Evolutionary conservation across 2,888 invertebrate species (phyloP), one percentile per base, ranked within the genome.

Genomic region (Mesorhabditis belari): DNA sequence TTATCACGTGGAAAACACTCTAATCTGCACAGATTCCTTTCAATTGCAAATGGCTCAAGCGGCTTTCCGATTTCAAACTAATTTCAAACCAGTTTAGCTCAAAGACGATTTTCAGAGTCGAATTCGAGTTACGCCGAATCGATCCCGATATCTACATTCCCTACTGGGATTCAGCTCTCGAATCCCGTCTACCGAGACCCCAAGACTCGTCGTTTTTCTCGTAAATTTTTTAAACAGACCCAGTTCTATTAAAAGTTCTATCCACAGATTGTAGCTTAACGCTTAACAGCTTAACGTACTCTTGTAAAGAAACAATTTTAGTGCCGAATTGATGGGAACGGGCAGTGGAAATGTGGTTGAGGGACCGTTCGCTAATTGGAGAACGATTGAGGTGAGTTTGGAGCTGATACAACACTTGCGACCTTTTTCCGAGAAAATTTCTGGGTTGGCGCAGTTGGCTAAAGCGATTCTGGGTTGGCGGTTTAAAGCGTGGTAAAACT

Each of bases 341-440:
- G 44, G 44, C 12, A 17, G 12, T 9, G 69, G 69, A 19, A 60
- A 61, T 49, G 69, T 76, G 44, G 59, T 60, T 26, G 57, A 54
- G 24, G 76, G 76, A 12, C 71, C 73, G 6, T 76, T 76, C 60
- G 62, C 66, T 4, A 69, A 68, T 12, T 76, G 75, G 75, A 54
- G 65, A 51, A 74, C 76, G 3, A 55, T 75, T 6, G 60, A 68
- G n/a, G 69, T 70, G 27, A 17, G 12, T 35, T 17, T 35, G 44
- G 12, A 35, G n/a, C n/a, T 35, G 44, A 35, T 35, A n/a, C n/a
- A n/a, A n/a, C n/a, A n/a, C n/a, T n/a, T n/a, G n/a, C n/a, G n/a
- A n/a, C n/a, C n/a, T n/a, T n/a, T n/a, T n/a, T n/a, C n/a, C n/a
- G n/a, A n/a, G n/a, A n/a, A n/a, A n/a, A n/a, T n/a, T n/a, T n/a